Percentiles rank a stretch among this genome's conserved stretches.
These are phyloP conservation scores for Ceratoteleas bidentatus DNA, from an alignment of 1,140 invertebrate genomes.

Conservation along the genomic window DNA sequence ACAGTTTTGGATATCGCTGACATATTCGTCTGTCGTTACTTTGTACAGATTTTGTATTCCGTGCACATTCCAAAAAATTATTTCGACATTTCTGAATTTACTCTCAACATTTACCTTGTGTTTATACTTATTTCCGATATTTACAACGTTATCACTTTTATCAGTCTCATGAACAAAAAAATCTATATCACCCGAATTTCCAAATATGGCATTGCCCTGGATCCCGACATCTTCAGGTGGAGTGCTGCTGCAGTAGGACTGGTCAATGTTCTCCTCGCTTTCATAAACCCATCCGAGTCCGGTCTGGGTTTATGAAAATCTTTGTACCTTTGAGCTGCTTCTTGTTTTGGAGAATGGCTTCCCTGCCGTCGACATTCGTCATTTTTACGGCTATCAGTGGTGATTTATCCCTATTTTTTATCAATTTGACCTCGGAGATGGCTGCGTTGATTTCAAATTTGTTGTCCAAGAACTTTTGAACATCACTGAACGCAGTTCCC, in stretches of 20 bases:
- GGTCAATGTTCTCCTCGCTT: no score
- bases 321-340: constrained; percentile 6
- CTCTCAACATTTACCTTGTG: not conserved
- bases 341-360: not conserved
- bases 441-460: not conserved
- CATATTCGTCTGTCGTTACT: not conserved
- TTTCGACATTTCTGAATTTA: not conserved
- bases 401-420: not conserved
- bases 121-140: no score
- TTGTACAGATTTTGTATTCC: not conserved
- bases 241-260: no score
- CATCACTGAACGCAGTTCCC: not conserved
- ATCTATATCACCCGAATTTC: no score
- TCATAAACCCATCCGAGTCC: constrained; percentile 5
- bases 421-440: not conserved
- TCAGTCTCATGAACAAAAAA: not conserved
- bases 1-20: not conserved
- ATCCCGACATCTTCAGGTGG: no score
- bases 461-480: not conserved
- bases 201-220: no score
- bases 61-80: constrained; percentile 9
- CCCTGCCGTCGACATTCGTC: not conserved
- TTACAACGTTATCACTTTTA: not conserved
- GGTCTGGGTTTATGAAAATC: constrained; percentile 7
- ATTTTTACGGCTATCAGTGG: not conserved